Conservation (phyloP, 2,797 vertebrate species). For the Crotalus adamanteus region DNA sequence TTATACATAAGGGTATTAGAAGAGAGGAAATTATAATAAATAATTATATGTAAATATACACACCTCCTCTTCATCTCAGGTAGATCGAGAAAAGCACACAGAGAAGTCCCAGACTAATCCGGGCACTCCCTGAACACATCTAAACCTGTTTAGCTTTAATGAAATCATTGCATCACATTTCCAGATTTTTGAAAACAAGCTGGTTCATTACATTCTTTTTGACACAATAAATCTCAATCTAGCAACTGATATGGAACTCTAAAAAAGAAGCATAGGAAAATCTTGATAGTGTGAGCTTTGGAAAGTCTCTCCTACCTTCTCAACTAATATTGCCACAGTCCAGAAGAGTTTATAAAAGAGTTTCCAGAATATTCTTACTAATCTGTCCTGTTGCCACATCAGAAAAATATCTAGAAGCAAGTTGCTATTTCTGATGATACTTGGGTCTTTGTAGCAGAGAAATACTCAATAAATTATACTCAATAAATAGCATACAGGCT, state of each 20-base stretch:
- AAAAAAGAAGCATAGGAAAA: neutral
- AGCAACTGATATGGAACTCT: neutral
- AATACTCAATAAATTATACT: neutral
- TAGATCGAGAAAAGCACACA: neutral
- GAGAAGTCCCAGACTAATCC: neutral
- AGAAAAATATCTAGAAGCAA: neutral
- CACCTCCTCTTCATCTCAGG: neutral
- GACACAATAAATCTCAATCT: slow-evolving; percentile 1
- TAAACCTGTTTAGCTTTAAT: neutral
- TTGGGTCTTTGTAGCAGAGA: neutral
- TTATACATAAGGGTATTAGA: neutral
- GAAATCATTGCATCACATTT: neutral
- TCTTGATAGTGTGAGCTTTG: neutral
- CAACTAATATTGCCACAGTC: neutral
- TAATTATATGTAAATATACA: neutral
- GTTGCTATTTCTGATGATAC: neutral
- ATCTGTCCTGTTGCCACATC: neutral
- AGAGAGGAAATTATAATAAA: neutral
- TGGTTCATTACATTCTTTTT: neutral
- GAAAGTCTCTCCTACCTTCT: neutral
- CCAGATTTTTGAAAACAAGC: neutral
- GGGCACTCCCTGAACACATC: neutral
- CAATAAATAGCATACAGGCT: neutral
- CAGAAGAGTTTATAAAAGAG: neutral
- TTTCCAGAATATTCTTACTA: neutral